Base-by-base conservation (phyloP, 2,113 vertebrate genomes). In the Bostrychus sinensis region DNA sequence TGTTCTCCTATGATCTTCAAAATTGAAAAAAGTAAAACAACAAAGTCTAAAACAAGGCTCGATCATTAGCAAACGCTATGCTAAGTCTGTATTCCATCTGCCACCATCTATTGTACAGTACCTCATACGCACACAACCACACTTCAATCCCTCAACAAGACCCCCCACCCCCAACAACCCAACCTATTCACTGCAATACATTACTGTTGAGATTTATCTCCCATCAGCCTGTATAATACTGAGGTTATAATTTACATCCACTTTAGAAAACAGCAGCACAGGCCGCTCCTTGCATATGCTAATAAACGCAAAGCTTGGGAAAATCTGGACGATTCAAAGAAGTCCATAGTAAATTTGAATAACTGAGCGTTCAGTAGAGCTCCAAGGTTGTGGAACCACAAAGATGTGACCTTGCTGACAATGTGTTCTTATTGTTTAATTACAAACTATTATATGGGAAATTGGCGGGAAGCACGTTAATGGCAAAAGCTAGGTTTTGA, bases 161-260 rank as follows among this genome's bases (percentile, higher is more conserved):
- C 55, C 32, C 55, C 71, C 69, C 50, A 22, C 14, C 75, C 65
- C 34, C 56, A 36, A 17, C 64, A 12, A 53, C 66, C 62, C 9
- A 28, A 23, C 26, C 55, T 62, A 68, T 70, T 85, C 65, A 46
- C 80, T 81, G 81, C 86, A 80, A 86, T 86, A 86, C 80, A 91
- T 91, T 91, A 81, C 77, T 90, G 85, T 84, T 86, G 85, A 91
- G 90, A 92, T 92, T 92, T 91, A 91, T 90, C 89, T 90, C 79
- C 87, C 73, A 89, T 91, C 89, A 88, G 76, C 66, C 83, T 72
- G 77, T 84, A 90, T 89, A 91, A 92, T 86, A 90, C 87, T 82
- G 83, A 87, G 86, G 89, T 87, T 88, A 91, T 91, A 86, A 93
- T 92, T 91, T 91, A 91, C 91, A 92, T 90, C 85, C 88, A 90